phyloP scores from a whole-genome alignment of 2,113 vertebrate species.

The Sphaerodactylus townsendi region DNA sequence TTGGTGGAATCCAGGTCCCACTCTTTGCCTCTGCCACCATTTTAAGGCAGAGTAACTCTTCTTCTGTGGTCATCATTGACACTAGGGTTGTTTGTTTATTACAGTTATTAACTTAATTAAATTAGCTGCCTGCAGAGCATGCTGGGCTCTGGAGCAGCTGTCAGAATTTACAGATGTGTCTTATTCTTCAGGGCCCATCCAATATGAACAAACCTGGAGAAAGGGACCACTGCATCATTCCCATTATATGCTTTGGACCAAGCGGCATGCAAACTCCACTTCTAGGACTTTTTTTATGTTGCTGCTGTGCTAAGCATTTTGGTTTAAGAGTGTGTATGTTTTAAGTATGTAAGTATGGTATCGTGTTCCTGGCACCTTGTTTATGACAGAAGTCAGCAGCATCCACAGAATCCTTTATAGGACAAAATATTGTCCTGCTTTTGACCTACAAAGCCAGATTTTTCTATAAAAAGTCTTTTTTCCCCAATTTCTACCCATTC shows the following conservation, averaged over 20 bases:
- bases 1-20: neutral
- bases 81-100: neutral
- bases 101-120: too few relatives aligned
- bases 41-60: neutral
- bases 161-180: neutral
- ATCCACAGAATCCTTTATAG: too few relatives aligned
- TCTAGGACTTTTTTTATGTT: neutral
- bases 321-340: too few relatives aligned
- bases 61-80: neutral
- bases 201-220: neutral
- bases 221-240: too few relatives aligned
- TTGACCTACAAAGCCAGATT: too few relatives aligned
- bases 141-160: accelerated
- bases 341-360: too few relatives aligned
- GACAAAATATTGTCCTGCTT: too few relatives aligned
- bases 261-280: neutral
- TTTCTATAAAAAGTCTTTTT: too few relatives aligned
- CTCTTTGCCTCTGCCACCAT: neutral
- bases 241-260: neutral
- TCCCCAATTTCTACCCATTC: too few relatives aligned
- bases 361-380: too few relatives aligned
- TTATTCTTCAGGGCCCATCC: neutral
- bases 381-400: too few relatives aligned
- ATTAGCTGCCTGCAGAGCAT: neutral
- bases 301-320: too few relatives aligned